Conservation (phyloP, 1,140 invertebrate species). For the Hycleus cichorii region DNA sequence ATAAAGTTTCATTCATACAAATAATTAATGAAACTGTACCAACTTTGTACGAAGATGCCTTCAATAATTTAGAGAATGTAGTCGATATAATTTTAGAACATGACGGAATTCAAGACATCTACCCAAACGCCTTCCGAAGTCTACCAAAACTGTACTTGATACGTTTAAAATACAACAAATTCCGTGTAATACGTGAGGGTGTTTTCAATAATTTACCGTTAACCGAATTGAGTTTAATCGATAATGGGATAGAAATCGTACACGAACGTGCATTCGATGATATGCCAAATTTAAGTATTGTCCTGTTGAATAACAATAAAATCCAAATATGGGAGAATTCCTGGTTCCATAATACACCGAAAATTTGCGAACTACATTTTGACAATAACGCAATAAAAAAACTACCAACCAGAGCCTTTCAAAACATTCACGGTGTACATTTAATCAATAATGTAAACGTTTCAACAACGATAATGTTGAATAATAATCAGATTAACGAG, state of each 20-base stretch:
- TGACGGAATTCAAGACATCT: slow-evolving; percentile 28
- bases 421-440: slow-evolving; percentile 31
- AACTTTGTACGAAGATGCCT: slow-evolving; percentile 29
- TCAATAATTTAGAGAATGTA: slow-evolving; percentile 30
- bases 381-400: slow-evolving; percentile 28
- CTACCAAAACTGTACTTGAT: slow-evolving; percentile 30
- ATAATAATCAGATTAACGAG: slow-evolving; percentile 31
- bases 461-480: slow-evolving; percentile 30
- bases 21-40: slow-evolving; percentile 34
- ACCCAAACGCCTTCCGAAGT: slow-evolving; percentile 32
- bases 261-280: slow-evolving; percentile 32
- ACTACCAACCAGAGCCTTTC: slow-evolving; percentile 28
- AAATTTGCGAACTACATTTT: slow-evolving; percentile 31
- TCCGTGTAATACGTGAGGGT: slow-evolving; percentile 29
- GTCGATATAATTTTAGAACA: slow-evolving; percentile 33
- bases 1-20: slow-evolving; percentile 32
- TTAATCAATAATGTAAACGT: slow-evolving; percentile 23
- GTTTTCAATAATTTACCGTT: slow-evolving; percentile 34
- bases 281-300: slow-evolving; percentile 30
- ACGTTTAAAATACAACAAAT: slow-evolving; percentile 30
- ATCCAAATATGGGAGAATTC: slow-evolving; percentile 27
- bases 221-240: slow-evolving; percentile 28
- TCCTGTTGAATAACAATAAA: slow-evolving; percentile 33
- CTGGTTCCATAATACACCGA: slow-evolving; percentile 33
- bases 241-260: slow-evolving; percentile 34